phyloP scores from a whole-genome alignment of 2,113 vertebrate species.

The Mungos mungo region DNA sequence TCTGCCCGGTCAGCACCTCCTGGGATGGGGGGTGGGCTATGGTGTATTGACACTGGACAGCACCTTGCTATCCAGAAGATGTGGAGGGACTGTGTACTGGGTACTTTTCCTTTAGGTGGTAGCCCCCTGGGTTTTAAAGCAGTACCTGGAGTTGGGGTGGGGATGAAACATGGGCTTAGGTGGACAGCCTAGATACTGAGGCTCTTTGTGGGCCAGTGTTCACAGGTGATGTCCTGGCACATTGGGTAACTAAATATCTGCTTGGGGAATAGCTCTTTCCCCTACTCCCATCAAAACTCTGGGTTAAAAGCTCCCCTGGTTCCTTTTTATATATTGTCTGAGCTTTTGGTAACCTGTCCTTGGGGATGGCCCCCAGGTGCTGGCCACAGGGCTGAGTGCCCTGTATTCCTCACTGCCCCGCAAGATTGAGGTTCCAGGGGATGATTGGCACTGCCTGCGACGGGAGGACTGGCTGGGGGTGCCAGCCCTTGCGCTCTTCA shows the following conservation, averaged over 20 bases:
- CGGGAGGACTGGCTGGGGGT: slow-evolving; percentile 96
- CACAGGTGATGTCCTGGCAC: background rate
- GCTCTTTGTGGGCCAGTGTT: background rate
- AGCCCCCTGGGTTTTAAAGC: background rate
- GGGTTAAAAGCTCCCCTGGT: background rate
- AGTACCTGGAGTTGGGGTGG: background rate
- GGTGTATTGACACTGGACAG: background rate
- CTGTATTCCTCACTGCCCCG: slow-evolving; percentile 97
- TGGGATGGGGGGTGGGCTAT: slow-evolving; percentile 33
- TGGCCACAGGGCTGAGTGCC: slow-evolving; percentile 96
- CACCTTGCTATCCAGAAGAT: background rate
- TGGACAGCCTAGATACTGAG: background rate
- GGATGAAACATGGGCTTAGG: background rate
- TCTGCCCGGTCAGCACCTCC: slow-evolving; percentile 92
- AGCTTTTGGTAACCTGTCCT: slow-evolving; percentile 58
- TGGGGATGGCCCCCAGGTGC: slow-evolving; percentile 85
- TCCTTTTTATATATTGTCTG: background rate
- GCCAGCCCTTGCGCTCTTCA: slow-evolving; percentile 94
- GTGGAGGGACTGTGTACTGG: background rate
- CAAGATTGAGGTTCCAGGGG: slow-evolving; percentile 95
- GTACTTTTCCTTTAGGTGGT: background rate
- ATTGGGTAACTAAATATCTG: background rate
- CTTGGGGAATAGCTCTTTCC: background rate
- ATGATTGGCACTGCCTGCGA: slow-evolving; percentile 96
- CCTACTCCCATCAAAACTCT: slow-evolving; percentile 14